Evolutionary conservation across 2,113 vertebrate species (phyloP).

Genomic region (Aptenodytes forsteri): DNA sequence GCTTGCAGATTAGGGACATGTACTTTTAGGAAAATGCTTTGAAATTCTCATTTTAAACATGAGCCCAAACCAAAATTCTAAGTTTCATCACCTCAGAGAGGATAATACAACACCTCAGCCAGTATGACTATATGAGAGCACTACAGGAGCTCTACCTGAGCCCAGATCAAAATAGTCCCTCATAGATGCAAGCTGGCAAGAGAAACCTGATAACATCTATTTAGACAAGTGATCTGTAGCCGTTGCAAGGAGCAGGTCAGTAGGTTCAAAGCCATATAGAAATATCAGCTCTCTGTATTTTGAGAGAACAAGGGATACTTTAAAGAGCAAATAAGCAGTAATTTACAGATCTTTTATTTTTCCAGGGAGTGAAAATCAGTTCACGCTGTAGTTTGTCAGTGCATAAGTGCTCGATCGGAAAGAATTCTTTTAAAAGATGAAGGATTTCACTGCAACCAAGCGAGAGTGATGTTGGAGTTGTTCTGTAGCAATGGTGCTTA

Average conservation of each 20-base stretch:
- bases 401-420: not conserved
- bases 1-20: not conserved
- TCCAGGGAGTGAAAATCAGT: not conserved
- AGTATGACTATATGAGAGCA: rapidly evolving
- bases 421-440: not conserved
- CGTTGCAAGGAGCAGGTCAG: not conserved
- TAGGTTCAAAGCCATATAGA: not conserved
- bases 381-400: not conserved
- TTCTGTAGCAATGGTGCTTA: not conserved
- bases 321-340: not conserved
- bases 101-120: not conserved
- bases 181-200: not conserved
- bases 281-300: not conserved
- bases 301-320: not conserved
- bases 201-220: not conserved
- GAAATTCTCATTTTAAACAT: not conserved
- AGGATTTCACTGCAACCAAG: not conserved
- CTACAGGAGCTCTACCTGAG: not conserved
- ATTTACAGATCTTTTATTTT: not conserved
- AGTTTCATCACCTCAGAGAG: not conserved
- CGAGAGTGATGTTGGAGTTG: not conserved
- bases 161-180: not conserved
- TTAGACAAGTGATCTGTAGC: not conserved
- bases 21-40: not conserved
- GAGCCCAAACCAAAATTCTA: not conserved